Base-by-base conservation (phyloP, 2,888 invertebrate genomes). In the Standfussiana lucernea region DNA sequence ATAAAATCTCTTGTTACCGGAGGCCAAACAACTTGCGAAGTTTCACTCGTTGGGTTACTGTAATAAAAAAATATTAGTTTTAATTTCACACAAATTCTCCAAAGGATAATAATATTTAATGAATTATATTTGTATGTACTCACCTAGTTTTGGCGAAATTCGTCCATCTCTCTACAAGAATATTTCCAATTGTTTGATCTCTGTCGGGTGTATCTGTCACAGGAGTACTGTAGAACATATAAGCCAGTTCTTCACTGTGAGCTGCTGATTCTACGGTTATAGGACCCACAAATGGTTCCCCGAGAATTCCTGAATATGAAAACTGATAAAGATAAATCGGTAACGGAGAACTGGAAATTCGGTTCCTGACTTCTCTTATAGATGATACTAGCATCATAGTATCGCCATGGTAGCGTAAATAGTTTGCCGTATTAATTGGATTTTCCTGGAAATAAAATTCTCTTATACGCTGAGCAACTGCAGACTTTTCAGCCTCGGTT, bases 71-170 rank as follows among this genome's bases (percentile, higher is more conserved):
- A 72, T 15, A 35, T n/a, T 11, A 11, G 11, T 28, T 28, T 32
- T 28, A 61, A 28, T 40, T n/a, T 35, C 0, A 32, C 0, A 10
- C 35, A 13, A 32, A n/a, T 13, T 56, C 10, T n/a, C 24, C 11
- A 35, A 18, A 28, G 1, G 0, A 18, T 10, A 28, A 11, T 45
- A 18, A 8, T 18, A 45, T 45, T 45, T 6, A 6, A 18, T 18
- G 18, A 45, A 45, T n/a, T n/a, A 45, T 1, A 15, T 6, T 21
- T 50, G 8, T 24, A 10, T 53, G n/a, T n/a, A n/a, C 50, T 40
- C 88, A 96, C 96, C 95, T 94, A 72, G 88, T 90, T 89, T 93
- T 95, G 40, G 95, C 96, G 86, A 96, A 96, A 77, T 94, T 95
- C 0, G 95, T 94, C 96, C 96, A 96, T 24, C 96, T 91, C 78